Base-by-base conservation (phyloP, 2,888 invertebrate genomes). In the Drosophila affinis region DNA sequence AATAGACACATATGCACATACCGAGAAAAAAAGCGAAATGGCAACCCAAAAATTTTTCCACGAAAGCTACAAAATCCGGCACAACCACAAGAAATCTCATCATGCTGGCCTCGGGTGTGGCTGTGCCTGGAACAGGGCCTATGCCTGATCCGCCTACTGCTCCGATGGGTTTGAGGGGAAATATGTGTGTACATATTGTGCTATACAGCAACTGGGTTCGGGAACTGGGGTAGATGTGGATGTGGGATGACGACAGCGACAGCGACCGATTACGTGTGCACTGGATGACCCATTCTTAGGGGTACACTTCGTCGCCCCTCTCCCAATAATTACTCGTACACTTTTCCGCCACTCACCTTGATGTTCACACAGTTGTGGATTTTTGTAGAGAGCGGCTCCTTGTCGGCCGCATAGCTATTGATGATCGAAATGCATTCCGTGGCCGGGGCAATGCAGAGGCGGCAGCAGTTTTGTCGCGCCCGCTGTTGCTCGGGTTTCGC, bases 341-440 rank as follows among this genome's bases (percentile, higher is more conserved):
- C 39, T n/a, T 29, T 24, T 24, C 24, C 49, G 45, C 54, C 44
- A 89, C 92, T 92, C 81, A 92, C 92, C 92, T 92, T 92, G 77
- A 92, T 91, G 85, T 90, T 90, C 78, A 92, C 91, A 89, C 92
- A 92, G 74, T 91, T 89, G 62, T 89, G 82, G 76, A 92, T 92
- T 91, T 92, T 92, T 65, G 87, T 89, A 65, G 90, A 87, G 81
- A 92, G 81, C 69, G 92, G 91, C 79, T 92, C 92, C 85, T 92
- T 92, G 87, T 92, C 92, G 80, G 92, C 92, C 58, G 92, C 92
- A 80, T 91, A 91, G 80, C 91, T 92, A 72, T 92, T 92, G 77
- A 92, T 90, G 80, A 92, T 92, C 63, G 92, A 91, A 85, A 92
- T 92, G 89, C 92, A 92, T 81, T 92, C 92, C 71, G 88, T 90